Percentiles rank a stretch among this genome's conserved stretches.
phyloP scores from a whole-genome alignment of 2,888 invertebrate genomes.

The Acronicta psi region DNA sequence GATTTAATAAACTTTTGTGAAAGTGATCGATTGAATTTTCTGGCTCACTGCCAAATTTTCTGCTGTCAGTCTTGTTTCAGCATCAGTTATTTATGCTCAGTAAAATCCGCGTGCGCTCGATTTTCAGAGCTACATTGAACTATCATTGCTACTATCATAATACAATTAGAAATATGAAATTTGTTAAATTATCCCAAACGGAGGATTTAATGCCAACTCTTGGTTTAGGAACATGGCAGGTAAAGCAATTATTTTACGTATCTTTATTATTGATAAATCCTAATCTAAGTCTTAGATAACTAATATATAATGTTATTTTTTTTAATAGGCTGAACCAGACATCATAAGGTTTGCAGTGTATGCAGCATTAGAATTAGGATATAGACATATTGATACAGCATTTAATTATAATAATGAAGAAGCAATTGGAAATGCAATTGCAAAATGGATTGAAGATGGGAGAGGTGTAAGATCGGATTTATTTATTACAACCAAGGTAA shows the following conservation, averaged over 20 bases:
- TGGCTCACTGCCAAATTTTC: constrained; percentile 77
- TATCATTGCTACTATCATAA: constrained; percentile 55
- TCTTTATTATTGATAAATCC: background rate
- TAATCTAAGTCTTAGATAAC: constrained; percentile 22
- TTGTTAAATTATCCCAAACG: constrained; percentile 80
- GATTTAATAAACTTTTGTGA: background rate
- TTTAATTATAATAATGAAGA: constrained; percentile 94
- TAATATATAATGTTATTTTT: constrained; percentile 17
- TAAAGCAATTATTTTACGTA: constrained; percentile 60
- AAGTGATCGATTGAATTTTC: constrained; percentile 32
- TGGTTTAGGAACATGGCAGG: constrained; percentile 93
- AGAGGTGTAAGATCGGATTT: constrained; percentile 91
- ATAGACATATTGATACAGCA: constrained; percentile 94
- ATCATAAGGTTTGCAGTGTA: constrained; percentile 90
- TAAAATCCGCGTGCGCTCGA: constrained; percentile 56
- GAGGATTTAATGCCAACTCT: constrained; percentile 91
- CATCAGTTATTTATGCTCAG: constrained; percentile 64
- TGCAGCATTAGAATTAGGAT: constrained; percentile 91
- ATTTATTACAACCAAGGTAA: constrained; percentile 94
- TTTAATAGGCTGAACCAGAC: constrained; percentile 89
- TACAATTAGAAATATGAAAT: constrained; percentile 79
- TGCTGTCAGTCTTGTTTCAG: constrained; percentile 66
- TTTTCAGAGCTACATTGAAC: constrained; percentile 53
- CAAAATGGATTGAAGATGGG: constrained; percentile 90
- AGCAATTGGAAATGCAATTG: constrained; percentile 91